phyloP scores from a whole-genome alignment of 2,888 invertebrate species.

The Lasius platythorax region DNA sequence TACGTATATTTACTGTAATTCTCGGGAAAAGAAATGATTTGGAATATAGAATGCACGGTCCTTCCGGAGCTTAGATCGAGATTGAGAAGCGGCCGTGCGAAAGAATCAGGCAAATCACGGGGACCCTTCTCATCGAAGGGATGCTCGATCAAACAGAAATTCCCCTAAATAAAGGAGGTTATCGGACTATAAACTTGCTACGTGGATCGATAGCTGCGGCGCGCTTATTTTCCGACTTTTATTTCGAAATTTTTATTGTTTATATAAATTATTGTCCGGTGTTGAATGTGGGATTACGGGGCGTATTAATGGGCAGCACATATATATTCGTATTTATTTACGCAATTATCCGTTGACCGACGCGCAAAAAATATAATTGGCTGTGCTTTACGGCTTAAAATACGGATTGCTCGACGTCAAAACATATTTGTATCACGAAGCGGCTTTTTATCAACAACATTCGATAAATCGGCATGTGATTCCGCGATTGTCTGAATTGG shows the following conservation, averaged over 20 bases:
- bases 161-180: constrained; percentile 75
- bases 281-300: constrained; percentile 39
- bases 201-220: constrained; percentile 62
- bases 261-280: constrained; percentile 49
- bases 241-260: constrained; percentile 48
- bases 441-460: constrained; percentile 54
- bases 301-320: constrained; percentile 34
- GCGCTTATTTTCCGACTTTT: constrained; percentile 25
- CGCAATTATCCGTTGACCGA: constrained; percentile 46
- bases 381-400: constrained; percentile 51
- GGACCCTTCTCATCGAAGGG: constrained; percentile 76
- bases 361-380: constrained; percentile 50
- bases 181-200: constrained; percentile 71
- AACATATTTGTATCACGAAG: constrained; percentile 55
- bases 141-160: constrained; percentile 78
- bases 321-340: constrained; percentile 51
- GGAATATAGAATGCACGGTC: constrained; percentile 57
- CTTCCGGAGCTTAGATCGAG: constrained; percentile 64
- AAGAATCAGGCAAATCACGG: constrained; percentile 80
- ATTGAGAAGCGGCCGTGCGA: constrained; percentile 76
- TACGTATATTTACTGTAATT: constrained; percentile 29
- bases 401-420: constrained; percentile 49
- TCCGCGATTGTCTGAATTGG: constrained; percentile 35
- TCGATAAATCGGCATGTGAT: constrained; percentile 39
- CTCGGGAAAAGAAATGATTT: constrained; percentile 40